Evolutionary conservation across 2,797 vertebrate species (phyloP).

Genomic region (Myripristis murdjan): DNA sequence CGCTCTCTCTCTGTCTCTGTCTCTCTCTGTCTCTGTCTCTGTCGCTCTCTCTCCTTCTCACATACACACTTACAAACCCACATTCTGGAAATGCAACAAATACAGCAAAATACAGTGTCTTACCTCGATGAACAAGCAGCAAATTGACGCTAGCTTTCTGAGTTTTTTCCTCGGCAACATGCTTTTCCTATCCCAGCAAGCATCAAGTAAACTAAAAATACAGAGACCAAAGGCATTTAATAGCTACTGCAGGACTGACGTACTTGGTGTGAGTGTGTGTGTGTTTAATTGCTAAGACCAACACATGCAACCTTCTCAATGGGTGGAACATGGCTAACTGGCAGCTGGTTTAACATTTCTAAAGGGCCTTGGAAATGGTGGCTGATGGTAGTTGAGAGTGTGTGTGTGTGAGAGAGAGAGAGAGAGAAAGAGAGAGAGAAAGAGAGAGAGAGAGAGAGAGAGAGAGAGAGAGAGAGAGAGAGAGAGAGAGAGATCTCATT

Average conservation of each 20-base stretch:
- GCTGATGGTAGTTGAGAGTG: not conserved
- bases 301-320: constrained; percentile 24
- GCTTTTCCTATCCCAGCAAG: constrained; percentile 32
- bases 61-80: not conserved
- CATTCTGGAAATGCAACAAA: not conserved
- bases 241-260: constrained; percentile 37
- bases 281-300: constrained; percentile 43
- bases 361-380: constrained; percentile 17
- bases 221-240: constrained; percentile 57
- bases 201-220: constrained; percentile 60
- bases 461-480: too few relatives aligned
- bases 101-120: constrained; percentile 14
- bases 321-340: constrained; percentile 51
- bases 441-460: too few relatives aligned
- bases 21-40: too few relatives aligned
- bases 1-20: too few relatives aligned
- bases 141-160: constrained; percentile 53
- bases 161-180: constrained; percentile 57
- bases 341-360: constrained; percentile 28
- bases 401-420: constrained; percentile 19
- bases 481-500: too few relatives aligned
- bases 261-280: not conserved
- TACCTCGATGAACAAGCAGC: constrained; percentile 66
- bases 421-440: too few relatives aligned
- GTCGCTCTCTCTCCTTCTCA: too few relatives aligned